phyloP scores from a whole-genome alignment of 2,888 invertebrate genomes.

The Euspilapteryx auroguttella region DNA sequence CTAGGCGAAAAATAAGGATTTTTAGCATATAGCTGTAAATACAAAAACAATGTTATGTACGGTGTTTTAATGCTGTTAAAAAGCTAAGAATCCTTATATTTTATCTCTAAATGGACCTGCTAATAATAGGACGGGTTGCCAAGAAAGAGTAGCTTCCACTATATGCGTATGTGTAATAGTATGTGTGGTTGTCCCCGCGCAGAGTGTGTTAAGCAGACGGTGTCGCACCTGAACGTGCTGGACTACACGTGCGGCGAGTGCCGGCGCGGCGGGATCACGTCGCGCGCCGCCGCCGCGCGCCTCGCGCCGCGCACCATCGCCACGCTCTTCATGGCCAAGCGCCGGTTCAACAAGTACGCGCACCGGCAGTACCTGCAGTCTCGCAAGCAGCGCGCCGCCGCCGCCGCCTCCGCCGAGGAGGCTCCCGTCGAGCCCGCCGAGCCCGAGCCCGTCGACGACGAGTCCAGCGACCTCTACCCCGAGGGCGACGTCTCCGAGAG shows the following conservation, averaged over 20 bases:
- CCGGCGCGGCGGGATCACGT: slow-evolving; percentile 52
- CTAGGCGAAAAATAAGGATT: too few relatives aligned
- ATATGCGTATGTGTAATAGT: too few relatives aligned
- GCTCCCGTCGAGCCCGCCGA: slow-evolving; percentile 7
- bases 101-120: too few relatives aligned
- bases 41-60: too few relatives aligned
- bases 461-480: slow-evolving; percentile 9
- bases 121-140: too few relatives aligned
- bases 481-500: slow-evolving; percentile 7
- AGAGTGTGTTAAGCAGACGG: slow-evolving; percentile 54
- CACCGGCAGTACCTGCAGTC: slow-evolving; percentile 46
- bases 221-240: slow-evolving; percentile 35
- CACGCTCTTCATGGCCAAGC: slow-evolving; percentile 57
- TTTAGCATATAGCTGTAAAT: too few relatives aligned
- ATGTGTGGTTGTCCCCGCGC: too few relatives aligned
- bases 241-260: slow-evolving; percentile 56
- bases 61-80: too few relatives aligned
- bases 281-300: slow-evolving; percentile 49
- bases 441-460: slow-evolving; percentile 10
- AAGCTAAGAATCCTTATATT: too few relatives aligned
- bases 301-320: slow-evolving; percentile 52
- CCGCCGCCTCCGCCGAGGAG: slow-evolving; percentile 7
- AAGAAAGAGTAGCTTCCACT: too few relatives aligned
- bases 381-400: slow-evolving; percentile 11
- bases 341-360: slow-evolving; percentile 57